These are phyloP conservation scores for Stomatorhinus walkeri DNA, from an alignment of 2,797 vertebrate species.

Conservation along the genomic window DNA sequence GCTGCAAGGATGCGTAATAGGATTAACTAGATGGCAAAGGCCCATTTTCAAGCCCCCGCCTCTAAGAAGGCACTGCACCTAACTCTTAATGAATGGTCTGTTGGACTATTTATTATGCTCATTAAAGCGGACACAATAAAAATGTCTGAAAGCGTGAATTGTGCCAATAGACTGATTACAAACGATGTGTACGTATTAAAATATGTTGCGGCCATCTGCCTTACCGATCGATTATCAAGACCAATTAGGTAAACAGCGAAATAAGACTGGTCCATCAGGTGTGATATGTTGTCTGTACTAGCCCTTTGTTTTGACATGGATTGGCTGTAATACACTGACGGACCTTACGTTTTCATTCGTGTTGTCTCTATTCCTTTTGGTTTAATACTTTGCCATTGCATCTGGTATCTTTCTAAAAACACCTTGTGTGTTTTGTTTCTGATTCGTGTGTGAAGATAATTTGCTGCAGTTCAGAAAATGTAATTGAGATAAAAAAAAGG, in stretches of 20 bases:
- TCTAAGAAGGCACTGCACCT: background rate
- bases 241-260: slow-evolving; percentile 27
- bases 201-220: background rate
- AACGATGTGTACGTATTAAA: background rate
- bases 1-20: slow-evolving; percentile 46
- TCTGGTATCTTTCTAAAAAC: background rate
- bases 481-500: background rate
- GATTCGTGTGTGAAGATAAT: background rate
- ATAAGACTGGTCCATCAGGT: background rate
- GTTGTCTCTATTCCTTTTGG: background rate
- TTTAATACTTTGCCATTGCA: background rate
- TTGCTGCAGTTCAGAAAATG: background rate
- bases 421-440: background rate
- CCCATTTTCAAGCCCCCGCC: slow-evolving; percentile 21
- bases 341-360: background rate
- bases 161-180: background rate
- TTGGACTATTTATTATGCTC: background rate
- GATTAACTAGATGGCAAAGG: slow-evolving; percentile 47
- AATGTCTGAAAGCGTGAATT: background rate
- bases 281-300: background rate
- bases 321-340: background rate
- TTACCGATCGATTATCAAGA: slow-evolving; percentile 20
- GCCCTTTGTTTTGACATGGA: background rate
- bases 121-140: background rate
- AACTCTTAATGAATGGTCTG: slow-evolving; percentile 1